phyloP scores from a whole-genome alignment of 37 sponge, comb jelly and placozoan species.

The Aplysina aerophoba region DNA sequence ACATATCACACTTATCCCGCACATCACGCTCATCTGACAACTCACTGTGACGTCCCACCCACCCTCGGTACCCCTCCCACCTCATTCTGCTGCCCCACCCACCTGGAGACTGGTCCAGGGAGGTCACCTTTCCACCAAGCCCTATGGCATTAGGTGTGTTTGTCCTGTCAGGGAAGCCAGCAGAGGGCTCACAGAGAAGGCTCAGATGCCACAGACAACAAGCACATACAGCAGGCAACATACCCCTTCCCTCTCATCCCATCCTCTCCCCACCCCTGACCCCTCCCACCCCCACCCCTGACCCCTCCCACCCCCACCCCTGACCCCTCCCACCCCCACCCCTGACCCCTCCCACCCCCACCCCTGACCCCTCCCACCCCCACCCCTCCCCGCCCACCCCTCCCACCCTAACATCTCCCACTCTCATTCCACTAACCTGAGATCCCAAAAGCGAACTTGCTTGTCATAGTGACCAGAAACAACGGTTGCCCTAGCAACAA shows the following conservation, averaged over 20 bases:
- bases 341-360: no score
- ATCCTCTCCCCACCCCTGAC: no score
- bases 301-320: no score
- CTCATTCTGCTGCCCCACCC: neutral
- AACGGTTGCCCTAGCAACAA: conserved; percentile 35
- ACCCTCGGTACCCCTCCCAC: no score
- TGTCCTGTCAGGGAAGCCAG: neutral
- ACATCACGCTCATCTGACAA: no score
- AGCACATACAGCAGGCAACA: neutral
- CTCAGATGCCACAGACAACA: neutral
- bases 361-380: neutral
- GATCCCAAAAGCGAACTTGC: conserved; percentile 95
- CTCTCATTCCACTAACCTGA: no score
- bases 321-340: no score
- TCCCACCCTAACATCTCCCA: no score
- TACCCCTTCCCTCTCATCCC: neutral
- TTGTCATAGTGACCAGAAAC: conserved; percentile 95
- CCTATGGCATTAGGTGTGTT: conserved; percentile 26
- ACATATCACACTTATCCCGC: no score
- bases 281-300: no score
- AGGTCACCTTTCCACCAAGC: conserved; percentile 14
- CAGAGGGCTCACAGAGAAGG: neutral
- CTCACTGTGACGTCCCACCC: no score
- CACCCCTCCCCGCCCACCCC: neutral
- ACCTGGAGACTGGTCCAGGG: conserved; percentile 33